Conservation (phyloP, 2,888 invertebrate genomes). For the Tetragonisca angustula region DNA sequence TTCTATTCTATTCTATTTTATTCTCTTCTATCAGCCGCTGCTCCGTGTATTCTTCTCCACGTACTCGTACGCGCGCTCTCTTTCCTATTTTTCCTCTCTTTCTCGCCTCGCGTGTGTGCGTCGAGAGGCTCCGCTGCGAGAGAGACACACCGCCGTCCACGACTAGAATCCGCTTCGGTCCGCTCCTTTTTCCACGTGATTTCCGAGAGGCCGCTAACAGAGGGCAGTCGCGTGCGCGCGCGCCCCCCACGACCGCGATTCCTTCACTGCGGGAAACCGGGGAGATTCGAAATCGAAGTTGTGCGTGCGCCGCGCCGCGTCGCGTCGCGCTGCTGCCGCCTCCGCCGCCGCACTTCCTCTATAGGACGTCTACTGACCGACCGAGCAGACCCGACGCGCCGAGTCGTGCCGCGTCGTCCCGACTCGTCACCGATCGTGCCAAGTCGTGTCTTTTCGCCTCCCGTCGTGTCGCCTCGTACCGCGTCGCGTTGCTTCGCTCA, state of each 20-base stretch:
- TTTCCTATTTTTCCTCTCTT: neutral
- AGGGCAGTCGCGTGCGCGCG: slow-evolving; percentile 64
- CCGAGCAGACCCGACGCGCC: slow-evolving; percentile 44
- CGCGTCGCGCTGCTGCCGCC: slow-evolving; percentile 22
- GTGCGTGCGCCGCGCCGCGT: slow-evolving; percentile 23
- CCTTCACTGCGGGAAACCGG: slow-evolving; percentile 57
- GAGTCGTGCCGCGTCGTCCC: slow-evolving; percentile 1
- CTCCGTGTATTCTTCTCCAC: neutral
- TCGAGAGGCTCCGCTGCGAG: neutral
- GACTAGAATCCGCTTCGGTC: slow-evolving; percentile 19
- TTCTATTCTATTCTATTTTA: neutral
- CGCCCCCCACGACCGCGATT: slow-evolving; percentile 63
- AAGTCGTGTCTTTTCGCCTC: neutral
- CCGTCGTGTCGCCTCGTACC: slow-evolving; percentile 4
- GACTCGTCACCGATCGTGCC: slow-evolving; percentile 10
- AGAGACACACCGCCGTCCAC: slow-evolving; percentile 10
- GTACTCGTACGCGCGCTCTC: slow-evolving; percentile 9
- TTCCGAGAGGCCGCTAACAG: slow-evolving; percentile 49
- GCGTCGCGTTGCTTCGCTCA: slow-evolving; percentile 26
- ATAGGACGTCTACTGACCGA: slow-evolving; percentile 47
- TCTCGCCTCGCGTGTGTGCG: neutral
- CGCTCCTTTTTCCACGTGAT: slow-evolving; percentile 60
- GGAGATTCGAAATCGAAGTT: slow-evolving; percentile 57
- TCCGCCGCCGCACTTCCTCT: slow-evolving; percentile 21
- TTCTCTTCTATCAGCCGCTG: neutral